Conservation (phyloP, 2,888 invertebrate genomes). For the Hybos culiciformis region DNA sequence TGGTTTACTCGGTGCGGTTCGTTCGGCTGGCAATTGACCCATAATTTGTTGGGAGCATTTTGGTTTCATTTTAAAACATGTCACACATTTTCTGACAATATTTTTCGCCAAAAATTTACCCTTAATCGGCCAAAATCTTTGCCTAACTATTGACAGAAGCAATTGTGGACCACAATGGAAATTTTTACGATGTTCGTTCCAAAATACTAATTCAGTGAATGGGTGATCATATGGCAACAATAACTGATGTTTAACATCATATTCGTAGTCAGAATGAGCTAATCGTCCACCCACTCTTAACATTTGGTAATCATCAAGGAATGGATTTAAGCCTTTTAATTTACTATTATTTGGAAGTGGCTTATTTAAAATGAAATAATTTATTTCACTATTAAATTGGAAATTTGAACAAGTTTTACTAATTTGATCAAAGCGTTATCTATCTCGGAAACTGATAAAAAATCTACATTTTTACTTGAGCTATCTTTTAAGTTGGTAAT, state of each 20-base stretch:
- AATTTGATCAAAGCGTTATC: no score
- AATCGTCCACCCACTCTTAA: constrained; percentile 4
- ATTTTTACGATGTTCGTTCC: background rate
- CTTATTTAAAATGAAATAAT: background rate
- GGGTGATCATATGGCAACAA: background rate
- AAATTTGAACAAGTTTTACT: no score
- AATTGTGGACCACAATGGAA: constrained; percentile 2
- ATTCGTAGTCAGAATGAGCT: background rate
- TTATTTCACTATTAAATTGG: background rate
- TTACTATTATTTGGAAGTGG: background rate
- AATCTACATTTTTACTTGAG: no score
- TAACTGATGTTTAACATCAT: constrained; percentile 5
- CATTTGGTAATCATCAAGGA: no score
- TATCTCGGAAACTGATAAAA: no score
- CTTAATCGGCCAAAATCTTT: background rate
- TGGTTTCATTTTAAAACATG: background rate
- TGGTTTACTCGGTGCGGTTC: background rate
- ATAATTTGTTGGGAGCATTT: background rate
- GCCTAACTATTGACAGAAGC: background rate
- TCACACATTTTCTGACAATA: background rate
- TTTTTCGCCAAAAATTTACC: background rate
- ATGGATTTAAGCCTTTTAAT: no score
- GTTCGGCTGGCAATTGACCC: constrained; percentile 1
- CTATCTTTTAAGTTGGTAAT: no score
- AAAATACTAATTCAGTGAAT: background rate